phyloP scores from a whole-genome alignment of 2,113 vertebrate genomes.

The Aegotheles bennettii region DNA sequence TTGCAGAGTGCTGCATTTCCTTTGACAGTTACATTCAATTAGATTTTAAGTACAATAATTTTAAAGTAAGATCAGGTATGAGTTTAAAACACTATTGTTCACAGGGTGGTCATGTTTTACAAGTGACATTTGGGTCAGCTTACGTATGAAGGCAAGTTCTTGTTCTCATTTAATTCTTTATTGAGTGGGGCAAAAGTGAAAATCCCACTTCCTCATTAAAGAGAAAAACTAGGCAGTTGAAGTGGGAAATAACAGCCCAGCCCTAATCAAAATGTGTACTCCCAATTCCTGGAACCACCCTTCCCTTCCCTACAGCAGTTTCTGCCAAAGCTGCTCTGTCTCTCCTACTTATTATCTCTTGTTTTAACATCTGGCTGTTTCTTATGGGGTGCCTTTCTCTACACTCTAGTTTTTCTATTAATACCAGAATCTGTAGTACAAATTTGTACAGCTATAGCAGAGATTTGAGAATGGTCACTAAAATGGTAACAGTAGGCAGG shows the following conservation, averaged over 20 bases:
- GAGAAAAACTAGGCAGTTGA: slow-evolving; percentile 53
- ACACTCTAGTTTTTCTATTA: neutral
- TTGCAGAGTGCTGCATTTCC: neutral
- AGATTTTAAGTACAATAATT: neutral
- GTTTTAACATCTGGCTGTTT: slow-evolving; percentile 31
- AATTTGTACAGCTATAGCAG: neutral
- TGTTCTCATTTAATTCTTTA: neutral
- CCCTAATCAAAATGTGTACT: slow-evolving; percentile 59
- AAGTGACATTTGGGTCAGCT: neutral
- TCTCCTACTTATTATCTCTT: slow-evolving; percentile 1
- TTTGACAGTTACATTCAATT: neutral
- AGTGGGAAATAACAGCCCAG: slow-evolving; percentile 65
- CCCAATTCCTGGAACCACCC: slow-evolving; percentile 63
- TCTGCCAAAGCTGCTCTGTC: slow-evolving; percentile 34
- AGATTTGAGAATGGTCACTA: neutral
- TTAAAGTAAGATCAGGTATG: neutral
- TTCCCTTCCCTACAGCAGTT: slow-evolving; percentile 61
- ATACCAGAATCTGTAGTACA: neutral
- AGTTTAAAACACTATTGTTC: neutral
- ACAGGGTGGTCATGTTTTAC: neutral
- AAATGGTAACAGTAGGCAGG: neutral
- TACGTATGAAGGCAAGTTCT: neutral
- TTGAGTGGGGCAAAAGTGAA: neutral
- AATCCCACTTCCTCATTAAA: slow-evolving; percentile 37
- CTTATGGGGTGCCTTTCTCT: neutral